Base-by-base conservation (phyloP, 2,888 invertebrate genomes). In the Caenorhabditis macrosperma region DNA sequence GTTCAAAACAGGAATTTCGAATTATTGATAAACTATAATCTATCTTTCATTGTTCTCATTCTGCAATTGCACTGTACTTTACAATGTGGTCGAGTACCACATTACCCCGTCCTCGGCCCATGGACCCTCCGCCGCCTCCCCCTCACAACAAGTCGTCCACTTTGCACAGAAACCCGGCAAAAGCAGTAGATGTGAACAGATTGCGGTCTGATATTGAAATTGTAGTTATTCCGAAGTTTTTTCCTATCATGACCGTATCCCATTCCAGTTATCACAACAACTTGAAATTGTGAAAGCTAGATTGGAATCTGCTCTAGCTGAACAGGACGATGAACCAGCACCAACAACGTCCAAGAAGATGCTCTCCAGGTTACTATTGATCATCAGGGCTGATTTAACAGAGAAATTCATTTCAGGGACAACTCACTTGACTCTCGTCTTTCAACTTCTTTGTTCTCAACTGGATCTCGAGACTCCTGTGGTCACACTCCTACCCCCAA, bases 201-300 rank as follows among this genome's bases (percentile, higher is more conserved):
- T 57, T 83, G 10, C 33, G 74, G 22, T 66, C 66, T 22, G 83
- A 83, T 79, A 83, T 83, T 67, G 81, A 83, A 76, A 74, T 72
- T 48, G 83, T 83, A 71, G 66, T n/a, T 55, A 1, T 30, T 4
- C 35, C 6, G 15, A 30, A 55, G 1, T 5, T 5, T 7, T 46
- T 46, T 46, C 20, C n/a, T 20, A 46, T 33, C 10, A 33, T 4
- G 2, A 17, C 4, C n/a, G n/a, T n/a, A n/a, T n/a, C n/a, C n/a
- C n/a, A n/a, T 74, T 83, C 44, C 59, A 83, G 83, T 48, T 83
- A 17, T 79, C 81, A 3, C 71, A 81, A 35, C 83, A 83, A 57
- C 59, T 83, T 0, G 71, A 77, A 38, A 79, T 79, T 57, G 83
- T 83, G 12, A 69, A 79, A 69, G 83, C 83, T 17, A 67, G 79